Percentiles rank a stretch among this genome's conserved stretches.
These are phyloP conservation scores for Megalonaias nervosa DNA, from an alignment of 1,140 invertebrate species.

Conservation along the genomic window DNA sequence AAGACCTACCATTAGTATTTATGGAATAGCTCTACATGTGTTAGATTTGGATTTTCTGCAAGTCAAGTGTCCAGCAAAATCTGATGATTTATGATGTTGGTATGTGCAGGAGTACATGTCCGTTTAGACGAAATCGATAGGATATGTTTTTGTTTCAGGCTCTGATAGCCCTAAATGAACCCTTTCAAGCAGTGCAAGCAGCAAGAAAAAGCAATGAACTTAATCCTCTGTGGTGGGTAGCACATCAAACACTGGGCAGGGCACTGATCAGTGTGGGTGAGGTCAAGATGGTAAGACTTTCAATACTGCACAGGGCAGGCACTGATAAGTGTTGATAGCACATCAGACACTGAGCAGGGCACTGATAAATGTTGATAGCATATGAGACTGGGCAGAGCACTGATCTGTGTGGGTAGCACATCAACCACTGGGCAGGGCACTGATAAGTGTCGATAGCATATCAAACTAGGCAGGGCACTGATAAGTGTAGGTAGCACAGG, in stretches of 20 bases:
- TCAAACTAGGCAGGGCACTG: too few relatives aligned
- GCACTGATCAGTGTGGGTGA: conserved; percentile 71
- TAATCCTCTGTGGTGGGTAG: conserved; percentile 70
- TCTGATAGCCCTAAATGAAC: conserved; percentile 58
- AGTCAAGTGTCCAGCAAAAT: too few relatives aligned
- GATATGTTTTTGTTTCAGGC: conserved; percentile 40
- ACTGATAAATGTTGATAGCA: neutral
- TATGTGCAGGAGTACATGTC: too few relatives aligned
- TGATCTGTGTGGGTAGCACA: conserved; percentile 64
- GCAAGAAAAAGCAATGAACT: conserved; percentile 64
- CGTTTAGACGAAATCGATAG: too few relatives aligned
- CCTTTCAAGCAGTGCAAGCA: conserved; percentile 58
- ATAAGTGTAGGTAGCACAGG: too few relatives aligned
- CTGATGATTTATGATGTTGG: too few relatives aligned
- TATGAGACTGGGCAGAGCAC: neutral
- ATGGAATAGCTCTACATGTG: too few relatives aligned
- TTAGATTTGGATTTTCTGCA: too few relatives aligned
- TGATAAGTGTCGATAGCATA: conserved; percentile 49
- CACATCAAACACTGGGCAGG: conserved; percentile 71
- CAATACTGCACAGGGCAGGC: too few relatives aligned
- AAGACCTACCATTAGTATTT: too few relatives aligned
- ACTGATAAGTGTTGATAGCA: too few relatives aligned
- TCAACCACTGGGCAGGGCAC: conserved; percentile 71
- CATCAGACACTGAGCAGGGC: neutral
- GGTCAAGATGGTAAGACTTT: conserved; percentile 62